These are phyloP conservation scores for Chaenocephalus aceratus DNA, from an alignment of 2,113 vertebrate genomes.

Conservation along the genomic window DNA sequence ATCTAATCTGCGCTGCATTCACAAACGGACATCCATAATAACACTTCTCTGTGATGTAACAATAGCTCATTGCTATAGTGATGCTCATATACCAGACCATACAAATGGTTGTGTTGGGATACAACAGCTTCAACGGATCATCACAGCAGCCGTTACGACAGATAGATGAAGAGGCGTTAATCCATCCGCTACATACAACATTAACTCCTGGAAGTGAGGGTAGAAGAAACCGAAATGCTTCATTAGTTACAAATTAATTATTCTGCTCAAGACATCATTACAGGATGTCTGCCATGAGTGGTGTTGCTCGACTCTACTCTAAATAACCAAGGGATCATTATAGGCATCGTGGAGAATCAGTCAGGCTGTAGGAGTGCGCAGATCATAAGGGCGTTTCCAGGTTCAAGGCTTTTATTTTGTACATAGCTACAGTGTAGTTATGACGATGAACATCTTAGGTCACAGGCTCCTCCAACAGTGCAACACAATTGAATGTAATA, in stretches of 20 bases:
- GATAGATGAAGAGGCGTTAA: constrained; percentile 50
- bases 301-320: constrained; percentile 17
- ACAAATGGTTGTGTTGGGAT: constrained; percentile 16
- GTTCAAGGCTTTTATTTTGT: too few species aligned
- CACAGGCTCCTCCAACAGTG: too few species aligned
- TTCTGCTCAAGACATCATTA: constrained; percentile 69
- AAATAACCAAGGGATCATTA: constrained; percentile 52
- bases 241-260: constrained; percentile 71
- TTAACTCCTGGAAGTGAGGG: constrained; percentile 70
- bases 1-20: constrained; percentile 35
- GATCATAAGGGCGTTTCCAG: constrained; percentile 9
- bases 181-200: constrained; percentile 47
- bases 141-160: constrained; percentile 33
- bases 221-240: constrained; percentile 58
- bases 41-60: neutral
- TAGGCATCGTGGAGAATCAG: constrained; percentile 25
- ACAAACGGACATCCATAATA: constrained; percentile 15
- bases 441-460: too few species aligned
- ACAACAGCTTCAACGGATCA: constrained; percentile 27
- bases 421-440: too few species aligned
- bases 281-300: constrained; percentile 55
- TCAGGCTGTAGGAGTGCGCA: constrained; percentile 1
- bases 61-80: constrained; percentile 5
- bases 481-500: too few species aligned
- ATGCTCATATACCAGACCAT: neutral